Evolutionary conservation across 2,888 invertebrate species (phyloP).

Genomic region (Cenopis cana): DNA sequence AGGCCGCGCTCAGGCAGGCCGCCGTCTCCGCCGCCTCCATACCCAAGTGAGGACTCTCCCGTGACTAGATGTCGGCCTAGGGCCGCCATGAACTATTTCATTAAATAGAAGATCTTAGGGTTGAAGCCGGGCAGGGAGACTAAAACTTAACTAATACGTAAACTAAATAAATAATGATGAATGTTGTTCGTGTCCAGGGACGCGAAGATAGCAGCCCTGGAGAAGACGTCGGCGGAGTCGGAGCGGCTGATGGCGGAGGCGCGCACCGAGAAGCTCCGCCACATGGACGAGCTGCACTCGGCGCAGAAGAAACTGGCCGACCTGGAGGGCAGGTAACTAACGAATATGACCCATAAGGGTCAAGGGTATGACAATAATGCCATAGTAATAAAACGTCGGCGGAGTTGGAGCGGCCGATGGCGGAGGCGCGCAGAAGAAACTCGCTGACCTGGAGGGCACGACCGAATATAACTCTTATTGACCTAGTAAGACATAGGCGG

Average conservation of each 20-base stretch:
- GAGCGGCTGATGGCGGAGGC: constrained; percentile 95
- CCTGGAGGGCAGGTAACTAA: constrained; percentile 89
- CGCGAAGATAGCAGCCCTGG: constrained; percentile 93
- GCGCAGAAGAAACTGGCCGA: constrained; percentile 94
- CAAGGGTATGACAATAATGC: too few relatives aligned
- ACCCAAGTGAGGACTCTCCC: too few relatives aligned
- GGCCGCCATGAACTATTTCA: too few relatives aligned
- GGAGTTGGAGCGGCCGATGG: constrained; percentile 93
- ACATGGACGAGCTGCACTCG: constrained; percentile 95
- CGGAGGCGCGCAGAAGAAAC: constrained; percentile 94
- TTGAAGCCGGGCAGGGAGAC: too few relatives aligned
- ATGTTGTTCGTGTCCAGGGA: too few relatives aligned
- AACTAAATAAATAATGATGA: too few relatives aligned
- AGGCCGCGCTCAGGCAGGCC: too few relatives aligned
- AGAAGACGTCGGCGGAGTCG: constrained; percentile 93
- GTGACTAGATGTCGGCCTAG: too few relatives aligned
- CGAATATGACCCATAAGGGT: background rate
- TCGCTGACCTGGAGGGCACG: constrained; percentile 92
- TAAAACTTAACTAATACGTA: too few relatives aligned
- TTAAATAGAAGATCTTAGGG: too few relatives aligned
- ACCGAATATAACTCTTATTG: background rate
- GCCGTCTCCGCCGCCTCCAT: too few relatives aligned
- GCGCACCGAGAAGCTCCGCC: constrained; percentile 92
- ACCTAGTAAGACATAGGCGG: constrained; percentile 88
- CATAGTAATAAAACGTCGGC: constrained; percentile 93